phyloP scores from a whole-genome alignment of 1,140 invertebrate genomes.

The Drosophila truncata region DNA sequence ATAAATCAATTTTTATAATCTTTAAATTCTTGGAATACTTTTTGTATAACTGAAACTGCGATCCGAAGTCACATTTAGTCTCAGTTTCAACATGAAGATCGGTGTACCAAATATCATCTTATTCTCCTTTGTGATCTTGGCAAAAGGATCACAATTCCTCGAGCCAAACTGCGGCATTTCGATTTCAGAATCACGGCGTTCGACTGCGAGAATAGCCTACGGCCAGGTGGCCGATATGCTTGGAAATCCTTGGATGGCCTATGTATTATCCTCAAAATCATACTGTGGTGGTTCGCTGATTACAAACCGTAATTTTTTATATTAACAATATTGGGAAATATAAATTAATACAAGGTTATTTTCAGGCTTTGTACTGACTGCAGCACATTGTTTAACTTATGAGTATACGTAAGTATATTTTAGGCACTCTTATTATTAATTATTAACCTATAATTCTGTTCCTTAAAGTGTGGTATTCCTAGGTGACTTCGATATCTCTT shows the following conservation, averaged over 20 bases:
- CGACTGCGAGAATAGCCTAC: background rate
- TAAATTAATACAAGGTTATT: background rate
- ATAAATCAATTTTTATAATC: too few relatives aligned
- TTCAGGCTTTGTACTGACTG: constrained; percentile 1
- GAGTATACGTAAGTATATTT: background rate
- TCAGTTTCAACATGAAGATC: background rate
- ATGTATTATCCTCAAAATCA: background rate
- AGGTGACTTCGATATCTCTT: background rate
- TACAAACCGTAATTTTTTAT: background rate
- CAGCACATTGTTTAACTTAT: background rate
- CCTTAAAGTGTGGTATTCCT: background rate
- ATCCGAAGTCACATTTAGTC: background rate
- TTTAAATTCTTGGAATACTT: too few relatives aligned
- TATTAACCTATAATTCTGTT: background rate
- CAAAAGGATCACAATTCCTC: background rate
- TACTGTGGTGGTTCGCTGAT: background rate
- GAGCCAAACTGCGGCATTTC: background rate
- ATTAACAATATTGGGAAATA: background rate
- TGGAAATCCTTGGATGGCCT: background rate
- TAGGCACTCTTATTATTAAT: background rate
- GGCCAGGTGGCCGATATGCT: background rate
- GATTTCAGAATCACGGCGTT: background rate
- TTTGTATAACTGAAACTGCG: too few relatives aligned
- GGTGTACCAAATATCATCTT: background rate
- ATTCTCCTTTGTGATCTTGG: background rate